phyloP scores from a whole-genome alignment of 2,113 vertebrate genomes.

The Microtus pennsylvanicus region DNA sequence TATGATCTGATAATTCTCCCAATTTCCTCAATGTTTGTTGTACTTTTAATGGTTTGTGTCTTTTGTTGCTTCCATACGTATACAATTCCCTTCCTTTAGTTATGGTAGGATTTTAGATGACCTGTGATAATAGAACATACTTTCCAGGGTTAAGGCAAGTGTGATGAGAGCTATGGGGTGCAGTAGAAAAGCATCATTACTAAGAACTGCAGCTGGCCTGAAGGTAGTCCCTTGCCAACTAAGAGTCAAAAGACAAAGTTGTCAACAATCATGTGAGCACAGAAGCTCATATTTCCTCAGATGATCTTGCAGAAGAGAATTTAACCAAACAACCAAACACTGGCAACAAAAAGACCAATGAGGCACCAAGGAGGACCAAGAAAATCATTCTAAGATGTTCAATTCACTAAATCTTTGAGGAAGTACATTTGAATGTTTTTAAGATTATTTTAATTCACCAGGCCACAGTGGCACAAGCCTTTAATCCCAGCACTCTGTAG shows the following conservation, averaged over 20 bases:
- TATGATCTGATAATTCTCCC: too few species aligned
- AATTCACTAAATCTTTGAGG: not conserved
- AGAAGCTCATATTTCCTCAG: not conserved
- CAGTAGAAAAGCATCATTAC: not conserved
- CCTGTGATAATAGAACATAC: not conserved
- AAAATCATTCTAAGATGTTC: not conserved
- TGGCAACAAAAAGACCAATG: not conserved
- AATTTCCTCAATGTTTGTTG: too few species aligned
- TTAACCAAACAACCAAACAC: not conserved
- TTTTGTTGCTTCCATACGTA: not conserved
- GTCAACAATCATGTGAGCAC: too few species aligned
- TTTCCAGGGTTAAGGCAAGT: not conserved
- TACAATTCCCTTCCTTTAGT: not conserved
- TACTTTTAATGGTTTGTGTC: not conserved
- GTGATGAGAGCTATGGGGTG: not conserved
- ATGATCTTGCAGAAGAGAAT: not conserved
- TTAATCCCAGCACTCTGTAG: too few species aligned
- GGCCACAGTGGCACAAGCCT: too few species aligned
- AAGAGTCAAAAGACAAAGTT: not conserved
- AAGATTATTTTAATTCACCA: not conserved
- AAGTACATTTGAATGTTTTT: not conserved
- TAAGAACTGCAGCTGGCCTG: not conserved
- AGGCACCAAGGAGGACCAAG: not conserved
- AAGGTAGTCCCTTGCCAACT: not conserved
- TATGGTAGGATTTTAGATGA: not conserved